A percentile compares a stretch with the other conserved stretches of the same genome.
These are phyloP conservation scores for Balaenoptera acutorostrata DNA, from an alignment of 2,113 vertebrate species.

Conservation along the genomic window DNA sequence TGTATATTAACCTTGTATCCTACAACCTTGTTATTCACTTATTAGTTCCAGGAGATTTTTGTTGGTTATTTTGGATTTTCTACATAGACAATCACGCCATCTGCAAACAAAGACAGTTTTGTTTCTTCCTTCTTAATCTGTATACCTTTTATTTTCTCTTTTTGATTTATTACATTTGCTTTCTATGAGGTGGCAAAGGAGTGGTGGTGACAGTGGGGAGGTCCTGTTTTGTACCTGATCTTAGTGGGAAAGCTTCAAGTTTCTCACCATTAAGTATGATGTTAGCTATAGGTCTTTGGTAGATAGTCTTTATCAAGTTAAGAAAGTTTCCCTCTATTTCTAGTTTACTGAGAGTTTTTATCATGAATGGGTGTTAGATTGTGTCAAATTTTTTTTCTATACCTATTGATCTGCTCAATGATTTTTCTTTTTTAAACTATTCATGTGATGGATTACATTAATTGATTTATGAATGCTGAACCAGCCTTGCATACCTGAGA, in stretches of 20 bases:
- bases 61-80: not conserved
- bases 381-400: not conserved
- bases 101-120: not conserved
- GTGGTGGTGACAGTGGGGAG: too few relatives aligned
- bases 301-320: not conserved
- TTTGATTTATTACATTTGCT: too few relatives aligned
- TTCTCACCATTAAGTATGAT: not conserved
- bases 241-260: not conserved
- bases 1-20: not conserved
- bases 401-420: not conserved
- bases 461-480: not conserved
- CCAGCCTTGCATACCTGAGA: not conserved
- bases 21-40: not conserved
- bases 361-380: not conserved
- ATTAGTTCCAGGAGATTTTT: not conserved
- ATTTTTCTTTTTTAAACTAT: not conserved
- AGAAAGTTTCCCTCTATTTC: not conserved
- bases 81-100: not conserved
- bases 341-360: not conserved
- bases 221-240: not conserved
- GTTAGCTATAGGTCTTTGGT: not conserved
- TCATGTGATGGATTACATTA: too few relatives aligned
- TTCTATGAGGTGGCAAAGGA: not conserved
- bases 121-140: not conserved
- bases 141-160: not conserved